Percentiles rank a stretch among this genome's conserved stretches.
These are phyloP conservation scores for Manacus vitellinus DNA, from an alignment of 2,113 vertebrate species.

Conservation along the genomic window DNA sequence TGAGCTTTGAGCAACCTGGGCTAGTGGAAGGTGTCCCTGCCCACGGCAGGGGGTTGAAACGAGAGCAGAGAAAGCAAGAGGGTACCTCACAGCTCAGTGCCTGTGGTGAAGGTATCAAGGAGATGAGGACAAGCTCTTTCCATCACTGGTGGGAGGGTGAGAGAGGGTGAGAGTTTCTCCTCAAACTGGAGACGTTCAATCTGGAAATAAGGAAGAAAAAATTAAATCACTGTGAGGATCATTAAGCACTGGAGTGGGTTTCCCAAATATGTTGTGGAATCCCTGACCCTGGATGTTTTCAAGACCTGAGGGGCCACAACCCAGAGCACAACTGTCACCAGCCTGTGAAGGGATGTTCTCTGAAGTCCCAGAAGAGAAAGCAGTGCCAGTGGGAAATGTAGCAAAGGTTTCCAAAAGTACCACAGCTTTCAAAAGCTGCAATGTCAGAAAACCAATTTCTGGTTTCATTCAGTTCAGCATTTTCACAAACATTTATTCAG, in stretches of 20 bases:
- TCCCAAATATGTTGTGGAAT: background rate
- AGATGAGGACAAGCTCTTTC: background rate
- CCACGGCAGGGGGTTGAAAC: background rate
- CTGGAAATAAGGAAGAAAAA: background rate
- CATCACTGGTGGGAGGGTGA: background rate
- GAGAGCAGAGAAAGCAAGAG: background rate
- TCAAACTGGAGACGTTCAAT: background rate
- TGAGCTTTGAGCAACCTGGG: background rate
- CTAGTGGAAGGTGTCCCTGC: background rate
- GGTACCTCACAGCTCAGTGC: background rate
- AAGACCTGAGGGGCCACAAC: background rate
- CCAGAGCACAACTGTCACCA: background rate
- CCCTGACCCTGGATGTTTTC: background rate
- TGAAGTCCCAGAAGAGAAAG: background rate
- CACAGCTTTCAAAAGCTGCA: background rate
- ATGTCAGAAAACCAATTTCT: background rate
- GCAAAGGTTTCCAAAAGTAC: background rate
- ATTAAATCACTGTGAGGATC: background rate
- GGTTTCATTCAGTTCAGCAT: background rate
- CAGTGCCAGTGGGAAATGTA: background rate
- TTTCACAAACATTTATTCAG: background rate
- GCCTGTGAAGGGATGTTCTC: background rate
- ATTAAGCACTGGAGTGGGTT: background rate
- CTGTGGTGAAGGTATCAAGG: background rate
- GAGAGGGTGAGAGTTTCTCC: background rate